Percentiles rank a stretch among this genome's conserved stretches.
Evolutionary conservation across 2,888 invertebrate species (phyloP).

Genomic region (Druceiella hillmani): DNA sequence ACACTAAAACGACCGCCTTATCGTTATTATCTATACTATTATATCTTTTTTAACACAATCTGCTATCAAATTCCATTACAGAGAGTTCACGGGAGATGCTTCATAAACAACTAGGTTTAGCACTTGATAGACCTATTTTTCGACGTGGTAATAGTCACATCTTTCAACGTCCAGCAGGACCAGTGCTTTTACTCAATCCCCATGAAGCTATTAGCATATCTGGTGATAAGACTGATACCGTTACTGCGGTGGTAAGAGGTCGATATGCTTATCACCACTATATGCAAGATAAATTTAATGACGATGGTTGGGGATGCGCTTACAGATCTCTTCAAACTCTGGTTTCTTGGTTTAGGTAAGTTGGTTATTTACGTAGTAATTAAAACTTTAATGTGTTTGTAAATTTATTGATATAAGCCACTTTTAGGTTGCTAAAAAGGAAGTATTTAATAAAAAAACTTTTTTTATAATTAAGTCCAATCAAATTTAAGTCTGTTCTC

Average conservation of each 20-base stretch:
- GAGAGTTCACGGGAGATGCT: constrained; percentile 60
- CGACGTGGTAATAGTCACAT: constrained; percentile 63
- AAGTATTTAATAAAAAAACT: no score
- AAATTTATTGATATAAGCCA: no score
- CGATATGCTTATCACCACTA: constrained; percentile 95
- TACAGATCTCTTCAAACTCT: constrained; percentile 96
- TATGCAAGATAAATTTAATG: constrained; percentile 90
- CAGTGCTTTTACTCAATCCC: constrained; percentile 61
- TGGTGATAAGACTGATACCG: constrained; percentile 32
- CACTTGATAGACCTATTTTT: constrained; percentile 66
- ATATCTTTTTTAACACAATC: neutral
- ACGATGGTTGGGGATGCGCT: constrained; percentile 99
- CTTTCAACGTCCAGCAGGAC: constrained; percentile 44
- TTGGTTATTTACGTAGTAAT: constrained; percentile 12
- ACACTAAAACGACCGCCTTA: no score
- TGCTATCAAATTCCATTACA: constrained; percentile 29
- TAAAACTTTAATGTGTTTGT: no score
- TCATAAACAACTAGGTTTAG: constrained; percentile 67
- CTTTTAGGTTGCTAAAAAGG: no score
- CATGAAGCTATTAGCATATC: constrained; percentile 57
- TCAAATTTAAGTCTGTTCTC: no score
- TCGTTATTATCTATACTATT: no score
- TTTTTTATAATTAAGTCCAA: no score
- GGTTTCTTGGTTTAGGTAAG: constrained; percentile 85
- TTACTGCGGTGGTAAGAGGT: constrained; percentile 63